Evolutionary conservation across 2,888 invertebrate species (phyloP).

Genomic region (Ctena decussata): DNA sequence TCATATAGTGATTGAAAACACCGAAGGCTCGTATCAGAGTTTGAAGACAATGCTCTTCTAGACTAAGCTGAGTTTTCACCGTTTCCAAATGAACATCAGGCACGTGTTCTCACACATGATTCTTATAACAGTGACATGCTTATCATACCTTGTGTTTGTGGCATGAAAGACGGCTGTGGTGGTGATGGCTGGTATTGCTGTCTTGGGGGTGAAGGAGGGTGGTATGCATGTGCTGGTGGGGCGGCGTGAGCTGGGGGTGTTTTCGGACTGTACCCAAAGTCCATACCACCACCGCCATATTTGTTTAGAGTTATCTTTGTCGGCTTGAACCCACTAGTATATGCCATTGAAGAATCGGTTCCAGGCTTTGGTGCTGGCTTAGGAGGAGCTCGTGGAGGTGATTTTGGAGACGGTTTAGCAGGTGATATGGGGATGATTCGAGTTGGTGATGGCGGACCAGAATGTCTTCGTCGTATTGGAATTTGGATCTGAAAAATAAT

Average conservation of each 20-base stretch:
- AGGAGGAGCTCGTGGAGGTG: slow-evolving; percentile 50
- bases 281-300: slow-evolving; percentile 78
- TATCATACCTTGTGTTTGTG: not conserved
- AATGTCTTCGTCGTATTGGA: slow-evolving; percentile 59
- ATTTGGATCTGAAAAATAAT: slow-evolving; percentile 48
- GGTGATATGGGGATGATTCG: slow-evolving; percentile 67
- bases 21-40: too few relatives aligned
- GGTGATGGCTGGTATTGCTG: slow-evolving; percentile 18
- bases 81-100: too few relatives aligned
- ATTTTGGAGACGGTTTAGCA: slow-evolving; percentile 60
- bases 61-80: too few relatives aligned
- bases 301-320: slow-evolving; percentile 76
- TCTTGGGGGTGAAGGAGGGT: slow-evolving; percentile 29
- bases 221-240: slow-evolving; percentile 18
- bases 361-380: slow-evolving; percentile 24
- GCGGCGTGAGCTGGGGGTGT: slow-evolving; percentile 12
- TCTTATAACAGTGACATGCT: too few relatives aligned
- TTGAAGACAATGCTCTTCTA: too few relatives aligned
- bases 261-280: slow-evolving; percentile 70
- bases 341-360: slow-evolving; percentile 12
- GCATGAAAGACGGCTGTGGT: not conserved
- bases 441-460: slow-evolving; percentile 60
- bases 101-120: too few relatives aligned
- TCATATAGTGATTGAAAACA: too few relatives aligned
- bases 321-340: slow-evolving; percentile 71